Conservation (phyloP, 2,888 invertebrate species). For the Dendrolimus houi region DNA sequence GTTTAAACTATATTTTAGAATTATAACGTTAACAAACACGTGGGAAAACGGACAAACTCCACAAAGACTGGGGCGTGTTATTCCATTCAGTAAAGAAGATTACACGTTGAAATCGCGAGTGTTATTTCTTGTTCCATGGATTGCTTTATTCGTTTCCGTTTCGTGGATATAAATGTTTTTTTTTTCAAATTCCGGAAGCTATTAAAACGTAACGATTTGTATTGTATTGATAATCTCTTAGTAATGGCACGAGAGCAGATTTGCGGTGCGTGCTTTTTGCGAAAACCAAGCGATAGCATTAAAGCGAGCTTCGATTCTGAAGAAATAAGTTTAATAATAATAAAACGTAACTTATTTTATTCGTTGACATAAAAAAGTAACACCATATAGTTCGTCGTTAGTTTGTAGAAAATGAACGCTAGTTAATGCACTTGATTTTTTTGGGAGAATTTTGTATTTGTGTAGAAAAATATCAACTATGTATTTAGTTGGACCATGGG, state of each 20-base stretch:
- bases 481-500: too few species aligned
- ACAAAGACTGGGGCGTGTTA: slow-evolving; percentile 30
- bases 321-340: too few species aligned
- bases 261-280: slow-evolving; percentile 57
- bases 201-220: slow-evolving; percentile 42
- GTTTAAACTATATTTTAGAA: neutral
- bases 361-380: too few species aligned
- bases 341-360: too few species aligned
- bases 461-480: too few species aligned
- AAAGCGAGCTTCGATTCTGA: slow-evolving; percentile 2
- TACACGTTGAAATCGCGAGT: slow-evolving; percentile 23
- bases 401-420: too few species aligned
- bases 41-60: slow-evolving; percentile 17
- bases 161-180: slow-evolving; percentile 27
- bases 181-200: slow-evolving; percentile 55
- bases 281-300: slow-evolving; percentile 45
- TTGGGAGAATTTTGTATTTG: too few species aligned
- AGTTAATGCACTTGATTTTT: too few species aligned
- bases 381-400: too few species aligned
- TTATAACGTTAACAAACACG: slow-evolving; percentile 13
- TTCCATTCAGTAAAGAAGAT: slow-evolving; percentile 34
- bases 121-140: slow-evolving; percentile 29
- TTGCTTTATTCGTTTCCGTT: slow-evolving; percentile 44
- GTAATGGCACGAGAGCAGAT: slow-evolving; percentile 62
- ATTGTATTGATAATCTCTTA: slow-evolving; percentile 58